Percentiles rank a stretch among this genome's conserved stretches.
Evolutionary conservation across 1,140 invertebrate species (phyloP).

Genomic region (Cydia strobilella): DNA sequence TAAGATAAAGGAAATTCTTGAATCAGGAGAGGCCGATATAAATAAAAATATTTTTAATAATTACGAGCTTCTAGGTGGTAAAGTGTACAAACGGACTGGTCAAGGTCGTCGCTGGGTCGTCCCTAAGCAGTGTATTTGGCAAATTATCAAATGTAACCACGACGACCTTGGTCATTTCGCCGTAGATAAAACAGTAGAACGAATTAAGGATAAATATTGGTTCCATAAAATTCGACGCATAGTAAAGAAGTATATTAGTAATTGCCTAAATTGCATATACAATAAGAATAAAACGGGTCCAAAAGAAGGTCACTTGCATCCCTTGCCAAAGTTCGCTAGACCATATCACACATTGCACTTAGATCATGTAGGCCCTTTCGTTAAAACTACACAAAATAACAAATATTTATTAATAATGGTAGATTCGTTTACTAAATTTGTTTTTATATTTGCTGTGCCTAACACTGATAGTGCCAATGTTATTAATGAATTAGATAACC

Average conservation of each 20-base stretch:
- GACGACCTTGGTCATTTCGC: no score
- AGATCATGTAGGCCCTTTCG: no score
- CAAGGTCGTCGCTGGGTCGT: conserved; percentile 32
- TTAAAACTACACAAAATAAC: no score
- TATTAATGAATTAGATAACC: conserved; percentile 24
- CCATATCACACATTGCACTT: no score
- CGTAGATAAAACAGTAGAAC: no score
- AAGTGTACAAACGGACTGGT: conserved; percentile 21
- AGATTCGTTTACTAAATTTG: conserved; percentile 60
- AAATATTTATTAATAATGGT: conserved; percentile 52
- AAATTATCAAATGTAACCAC: conserved; percentile 21
- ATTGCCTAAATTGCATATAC: conserved; percentile 42
- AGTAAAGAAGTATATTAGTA: conserved; percentile 39
- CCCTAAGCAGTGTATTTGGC: conserved; percentile 26
- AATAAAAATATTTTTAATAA: conserved; percentile 30
- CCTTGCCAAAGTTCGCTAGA: no score
- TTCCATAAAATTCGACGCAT: conserved; percentile 38
- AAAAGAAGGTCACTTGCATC: no score
- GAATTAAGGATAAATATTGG: conserved; percentile 40
- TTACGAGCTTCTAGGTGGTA: conserved; percentile 27
- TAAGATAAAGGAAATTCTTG: conserved; percentile 25
- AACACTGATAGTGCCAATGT: neutral
- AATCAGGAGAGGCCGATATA: conserved; percentile 9
- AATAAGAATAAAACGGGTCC: conserved; percentile 38
- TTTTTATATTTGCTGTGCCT: conserved; percentile 18